Conservation (phyloP, 2,113 vertebrate species). For the Callopanchax toddi region DNA sequence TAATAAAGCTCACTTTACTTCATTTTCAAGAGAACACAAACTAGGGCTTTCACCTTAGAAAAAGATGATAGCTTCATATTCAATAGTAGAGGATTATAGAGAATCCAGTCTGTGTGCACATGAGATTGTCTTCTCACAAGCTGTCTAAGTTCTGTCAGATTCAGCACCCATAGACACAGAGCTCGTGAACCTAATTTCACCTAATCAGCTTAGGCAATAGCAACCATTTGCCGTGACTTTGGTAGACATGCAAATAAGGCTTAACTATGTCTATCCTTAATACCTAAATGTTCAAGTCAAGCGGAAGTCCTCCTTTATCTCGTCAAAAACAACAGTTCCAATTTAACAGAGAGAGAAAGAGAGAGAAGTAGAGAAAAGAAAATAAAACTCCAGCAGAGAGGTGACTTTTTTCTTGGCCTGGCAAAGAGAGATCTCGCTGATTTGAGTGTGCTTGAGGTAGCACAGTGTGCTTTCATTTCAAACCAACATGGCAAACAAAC, state of each 20-base stretch:
- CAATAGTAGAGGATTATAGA: slow-evolving; percentile 70
- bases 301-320: slow-evolving; percentile 72
- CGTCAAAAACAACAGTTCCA: slow-evolving; percentile 77
- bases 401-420: slow-evolving; percentile 62
- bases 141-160: slow-evolving; percentile 79
- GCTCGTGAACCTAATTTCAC: slow-evolving; percentile 80
- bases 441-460: slow-evolving; percentile 82
- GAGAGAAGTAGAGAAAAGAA: slow-evolving; percentile 19
- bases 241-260: slow-evolving; percentile 78
- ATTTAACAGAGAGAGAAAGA: slow-evolving; percentile 52
- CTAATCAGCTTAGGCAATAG: slow-evolving; percentile 85
- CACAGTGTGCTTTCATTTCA: slow-evolving; percentile 82
- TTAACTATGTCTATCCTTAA: slow-evolving; percentile 80
- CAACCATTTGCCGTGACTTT: slow-evolving; percentile 79
- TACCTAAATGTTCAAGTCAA: slow-evolving; percentile 77
- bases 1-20: slow-evolving; percentile 46
- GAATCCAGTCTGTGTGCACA: slow-evolving; percentile 70
- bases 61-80: slow-evolving; percentile 59
- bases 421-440: slow-evolving; percentile 76
- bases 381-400: slow-evolving; percentile 61
- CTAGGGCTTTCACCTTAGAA: slow-evolving; percentile 23
- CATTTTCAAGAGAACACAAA: slow-evolving; percentile 42
- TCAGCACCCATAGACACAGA: slow-evolving; percentile 76
- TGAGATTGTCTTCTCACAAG: slow-evolving; percentile 74
- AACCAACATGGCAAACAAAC: slow-evolving; percentile 83